Conservation (phyloP, 2,888 invertebrate genomes). For the Embidobia sp. region DNA sequence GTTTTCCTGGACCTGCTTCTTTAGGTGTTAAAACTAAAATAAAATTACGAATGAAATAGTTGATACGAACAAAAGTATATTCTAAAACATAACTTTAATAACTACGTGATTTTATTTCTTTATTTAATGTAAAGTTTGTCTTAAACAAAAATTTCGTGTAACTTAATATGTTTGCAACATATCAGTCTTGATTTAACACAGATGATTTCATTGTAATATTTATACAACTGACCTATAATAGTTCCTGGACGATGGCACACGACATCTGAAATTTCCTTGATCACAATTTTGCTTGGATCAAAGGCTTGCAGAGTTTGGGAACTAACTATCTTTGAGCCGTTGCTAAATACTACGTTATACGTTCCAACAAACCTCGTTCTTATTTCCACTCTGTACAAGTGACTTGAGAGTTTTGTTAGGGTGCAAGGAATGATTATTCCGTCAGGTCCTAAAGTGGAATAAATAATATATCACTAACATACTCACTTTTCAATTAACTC, state of each 20-base stretch:
- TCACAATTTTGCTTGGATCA: slow-evolving; percentile 88
- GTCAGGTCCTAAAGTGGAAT: slow-evolving; percentile 81
- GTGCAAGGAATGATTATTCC: slow-evolving; percentile 82
- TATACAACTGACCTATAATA: slow-evolving; percentile 84
- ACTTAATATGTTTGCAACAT: not conserved
- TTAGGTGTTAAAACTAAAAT: slow-evolving; percentile 86
- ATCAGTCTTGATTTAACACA: not conserved
- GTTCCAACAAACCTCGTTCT: slow-evolving; percentile 89
- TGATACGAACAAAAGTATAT: too few relatives aligned
- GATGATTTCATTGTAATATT: too few relatives aligned
- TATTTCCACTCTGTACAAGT: slow-evolving; percentile 87
- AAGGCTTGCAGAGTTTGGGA: slow-evolving; percentile 87
- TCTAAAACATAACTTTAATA: too few relatives aligned
- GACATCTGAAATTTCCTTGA: slow-evolving; percentile 89
- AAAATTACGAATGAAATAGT: too few relatives aligned
- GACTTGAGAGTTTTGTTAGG: slow-evolving; percentile 85
- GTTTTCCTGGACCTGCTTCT: slow-evolving; percentile 92
- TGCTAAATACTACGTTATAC: slow-evolving; percentile 87
- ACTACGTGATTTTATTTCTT: not conserved
- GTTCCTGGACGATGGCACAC: slow-evolving; percentile 91
- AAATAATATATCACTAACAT: too few relatives aligned
- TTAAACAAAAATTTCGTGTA: not conserved
- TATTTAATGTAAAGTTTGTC: not conserved
- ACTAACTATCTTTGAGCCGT: slow-evolving; percentile 84
- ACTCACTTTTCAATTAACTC: too few relatives aligned